Evolutionary conservation across 2,113 vertebrate species (phyloP).

Genomic region (Parus major): DNA sequence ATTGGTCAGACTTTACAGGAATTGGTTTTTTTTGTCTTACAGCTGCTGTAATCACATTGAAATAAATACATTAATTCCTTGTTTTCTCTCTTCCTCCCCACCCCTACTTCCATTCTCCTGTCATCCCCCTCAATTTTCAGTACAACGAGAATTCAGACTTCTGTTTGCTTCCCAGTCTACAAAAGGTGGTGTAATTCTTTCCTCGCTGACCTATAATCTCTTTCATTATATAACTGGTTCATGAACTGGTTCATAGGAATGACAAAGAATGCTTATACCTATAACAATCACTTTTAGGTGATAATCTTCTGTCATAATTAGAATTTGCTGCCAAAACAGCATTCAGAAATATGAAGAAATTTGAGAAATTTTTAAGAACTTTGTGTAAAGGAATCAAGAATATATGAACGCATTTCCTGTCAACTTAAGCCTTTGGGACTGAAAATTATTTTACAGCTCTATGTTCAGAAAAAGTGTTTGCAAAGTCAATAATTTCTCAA

Average conservation of each 20-base stretch:
- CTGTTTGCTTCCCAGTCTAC: background rate
- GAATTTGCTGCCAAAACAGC: background rate
- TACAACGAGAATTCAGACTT: background rate
- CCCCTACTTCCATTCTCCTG: accelerated
- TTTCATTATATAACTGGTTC: accelerated
- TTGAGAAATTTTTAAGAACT: background rate
- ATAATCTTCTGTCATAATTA: background rate
- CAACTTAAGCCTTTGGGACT: background rate
- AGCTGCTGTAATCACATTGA: background rate
- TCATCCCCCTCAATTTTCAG: background rate
- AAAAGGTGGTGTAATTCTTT: background rate
- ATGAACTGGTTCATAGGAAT: background rate
- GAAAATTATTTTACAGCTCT: background rate
- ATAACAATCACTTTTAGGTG: background rate
- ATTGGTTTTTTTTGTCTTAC: background rate
- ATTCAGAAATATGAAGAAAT: background rate
- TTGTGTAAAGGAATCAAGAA: background rate
- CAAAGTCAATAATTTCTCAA: background rate
- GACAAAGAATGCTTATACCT: background rate
- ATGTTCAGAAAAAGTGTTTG: background rate
- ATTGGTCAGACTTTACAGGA: background rate
- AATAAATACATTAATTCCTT: background rate
- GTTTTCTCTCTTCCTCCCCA: background rate
- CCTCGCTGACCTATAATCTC: background rate
- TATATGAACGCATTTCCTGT: background rate